Percentiles rank a stretch among this genome's conserved stretches.
These are phyloP conservation scores for Bombyx mori DNA, from an alignment of 1,140 invertebrate species.

Conservation along the genomic window ASM3026992v2 NC_085116.1:14187501-14188000, in stretches of 20 bases:
- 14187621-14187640: too few species aligned
- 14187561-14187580: too few species aligned
- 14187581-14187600: too few species aligned
- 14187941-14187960: neutral
- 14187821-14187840: conserved; percentile 33
- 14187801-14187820: conserved; percentile 4
- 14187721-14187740: conserved; percentile 14
- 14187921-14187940: neutral
- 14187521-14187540: too few species aligned
- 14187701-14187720: conserved; percentile 32
- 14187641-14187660: too few species aligned
- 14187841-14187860: conserved; percentile 48
- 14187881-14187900: conserved; percentile 40
- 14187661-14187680: conserved; percentile 18
- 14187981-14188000: conserved; percentile 4
- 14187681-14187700: conserved; percentile 28
- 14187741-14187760: conserved; percentile 21
- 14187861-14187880: conserved; percentile 60
- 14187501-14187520: too few species aligned
- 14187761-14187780: conserved; percentile 21
- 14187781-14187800: neutral
- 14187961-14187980: too few species aligned
- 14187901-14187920: neutral
- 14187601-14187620: too few species aligned
- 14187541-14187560: too few species aligned